Conservation (phyloP, 2,797 vertebrate species). For the Phalloptychus januarius region DNA sequence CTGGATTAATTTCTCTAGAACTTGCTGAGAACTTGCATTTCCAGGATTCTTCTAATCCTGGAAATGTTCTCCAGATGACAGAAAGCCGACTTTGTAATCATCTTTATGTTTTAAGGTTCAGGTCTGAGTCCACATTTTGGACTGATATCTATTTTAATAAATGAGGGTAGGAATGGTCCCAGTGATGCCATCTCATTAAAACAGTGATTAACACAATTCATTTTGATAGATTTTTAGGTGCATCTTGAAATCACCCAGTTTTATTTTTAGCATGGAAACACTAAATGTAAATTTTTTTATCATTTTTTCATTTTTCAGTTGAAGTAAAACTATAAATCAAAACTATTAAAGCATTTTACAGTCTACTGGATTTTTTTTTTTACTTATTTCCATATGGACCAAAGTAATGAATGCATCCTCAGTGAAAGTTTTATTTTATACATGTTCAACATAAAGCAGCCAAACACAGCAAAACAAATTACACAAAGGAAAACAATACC, state of each 20-base stretch:
- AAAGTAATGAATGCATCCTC: neutral
- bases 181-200: neutral
- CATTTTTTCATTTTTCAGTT: neutral
- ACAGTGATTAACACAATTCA: neutral
- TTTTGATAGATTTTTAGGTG: neutral
- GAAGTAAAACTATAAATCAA: neutral
- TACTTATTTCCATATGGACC: neutral
- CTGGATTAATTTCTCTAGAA: no score
- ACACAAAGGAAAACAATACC: neutral
- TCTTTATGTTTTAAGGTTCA: no score
- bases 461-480: neutral
- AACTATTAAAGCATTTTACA: neutral
- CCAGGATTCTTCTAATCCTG: no score
- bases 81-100: no score
- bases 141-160: no score
- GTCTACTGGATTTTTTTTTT: neutral
- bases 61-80: no score
- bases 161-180: neutral
- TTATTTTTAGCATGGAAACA: no score
- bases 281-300: no score
- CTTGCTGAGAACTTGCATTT: no score
- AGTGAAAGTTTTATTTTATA: neutral
- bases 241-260: no score
- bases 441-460: neutral
- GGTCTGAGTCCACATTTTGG: no score